Percentiles rank a stretch among this genome's conserved stretches.
Evolutionary conservation across 2,113 vertebrate genomes (phyloP).

Genomic region (Campylorhamphus procurvoides): DNA sequence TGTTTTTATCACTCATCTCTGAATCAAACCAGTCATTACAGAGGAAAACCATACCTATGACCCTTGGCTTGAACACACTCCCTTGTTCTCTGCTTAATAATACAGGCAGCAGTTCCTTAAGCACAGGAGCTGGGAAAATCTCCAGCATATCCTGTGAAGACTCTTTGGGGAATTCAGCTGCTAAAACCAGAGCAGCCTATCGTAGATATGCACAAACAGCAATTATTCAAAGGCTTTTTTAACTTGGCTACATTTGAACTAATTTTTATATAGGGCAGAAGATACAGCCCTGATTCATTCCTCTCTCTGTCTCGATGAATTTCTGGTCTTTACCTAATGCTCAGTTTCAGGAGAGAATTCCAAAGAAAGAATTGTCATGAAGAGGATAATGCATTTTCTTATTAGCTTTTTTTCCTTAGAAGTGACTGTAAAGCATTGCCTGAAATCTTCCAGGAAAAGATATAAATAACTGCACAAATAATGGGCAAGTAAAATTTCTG

Average conservation of each 20-base stretch:
- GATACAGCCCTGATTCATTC: neutral
- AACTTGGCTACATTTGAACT: neutral
- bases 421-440: neutral
- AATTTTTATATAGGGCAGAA: neutral
- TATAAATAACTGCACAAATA: constrained; percentile 27
- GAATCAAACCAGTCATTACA: neutral
- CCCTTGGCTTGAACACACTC: neutral
- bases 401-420: neutral
- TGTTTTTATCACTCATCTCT: neutral
- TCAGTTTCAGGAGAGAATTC: neutral
- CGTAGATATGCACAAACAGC: neutral
- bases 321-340: neutral
- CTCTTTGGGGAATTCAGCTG: constrained; percentile 4
- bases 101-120: neutral
- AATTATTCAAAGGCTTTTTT: constrained; percentile 31
- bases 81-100: neutral
- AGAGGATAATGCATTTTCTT: constrained; percentile 8
- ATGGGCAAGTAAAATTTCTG: constrained; percentile 18
- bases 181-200: constrained; percentile 33
- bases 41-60: neutral
- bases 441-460: constrained; percentile 1
- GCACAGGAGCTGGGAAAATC: neutral
- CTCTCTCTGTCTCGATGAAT: neutral
- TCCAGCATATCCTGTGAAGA: neutral
- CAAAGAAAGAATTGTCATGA: neutral